phyloP scores from a whole-genome alignment of 2,888 invertebrate genomes.

The Hydropsyche betteni region DNA sequence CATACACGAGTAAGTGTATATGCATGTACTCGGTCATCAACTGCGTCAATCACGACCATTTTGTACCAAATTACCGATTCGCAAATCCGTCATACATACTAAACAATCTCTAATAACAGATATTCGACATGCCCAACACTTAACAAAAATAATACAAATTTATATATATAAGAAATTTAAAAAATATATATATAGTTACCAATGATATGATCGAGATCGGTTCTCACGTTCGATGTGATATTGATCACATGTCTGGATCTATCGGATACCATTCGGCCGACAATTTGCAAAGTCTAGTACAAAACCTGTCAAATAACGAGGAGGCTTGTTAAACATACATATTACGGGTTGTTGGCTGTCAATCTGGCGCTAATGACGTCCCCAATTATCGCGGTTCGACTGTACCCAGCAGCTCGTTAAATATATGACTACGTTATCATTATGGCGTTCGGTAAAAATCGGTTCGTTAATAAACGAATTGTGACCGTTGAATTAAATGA shows the following conservation, averaged over 20 bases:
- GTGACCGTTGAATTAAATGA: too few relatives aligned
- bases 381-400: conserved; percentile 6
- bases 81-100: too few relatives aligned
- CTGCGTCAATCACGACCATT: too few relatives aligned
- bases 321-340: background rate
- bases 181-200: too few relatives aligned
- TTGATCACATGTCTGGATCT: too few relatives aligned
- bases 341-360: conserved; percentile 10
- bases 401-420: background rate
- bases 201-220: too few relatives aligned
- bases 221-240: too few relatives aligned
- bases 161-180: too few relatives aligned
- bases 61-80: too few relatives aligned
- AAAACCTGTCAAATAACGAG: background rate
- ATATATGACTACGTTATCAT: background rate
- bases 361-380: conserved; percentile 17
- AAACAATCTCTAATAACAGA: too few relatives aligned
- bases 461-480: background rate
- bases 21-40: too few relatives aligned
- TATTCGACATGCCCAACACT: background rate
- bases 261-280: too few relatives aligned
- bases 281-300: background rate
- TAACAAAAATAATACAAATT: background rate
- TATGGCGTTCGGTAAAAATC: conserved; percentile 2
- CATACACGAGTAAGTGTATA: background rate